phyloP scores from a whole-genome alignment of 2,888 invertebrate genomes.

The Zhengitettix transpicula region DNA sequence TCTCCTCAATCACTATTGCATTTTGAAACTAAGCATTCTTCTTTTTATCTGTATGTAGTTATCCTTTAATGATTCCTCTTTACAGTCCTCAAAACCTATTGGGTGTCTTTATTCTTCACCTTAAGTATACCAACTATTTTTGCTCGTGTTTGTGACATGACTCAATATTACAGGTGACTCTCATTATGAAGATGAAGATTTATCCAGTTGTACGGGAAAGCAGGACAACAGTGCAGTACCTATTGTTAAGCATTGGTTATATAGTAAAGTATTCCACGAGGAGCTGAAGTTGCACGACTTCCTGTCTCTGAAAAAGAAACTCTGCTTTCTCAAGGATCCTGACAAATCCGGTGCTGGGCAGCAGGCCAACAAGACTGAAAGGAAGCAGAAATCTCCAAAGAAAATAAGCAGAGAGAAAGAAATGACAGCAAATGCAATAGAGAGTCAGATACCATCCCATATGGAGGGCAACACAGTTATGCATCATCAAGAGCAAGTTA shows the following conservation, averaged over 20 bases:
- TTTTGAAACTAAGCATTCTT: too few species aligned
- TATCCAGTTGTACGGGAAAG: not conserved
- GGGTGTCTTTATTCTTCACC: too few species aligned
- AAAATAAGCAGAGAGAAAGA: slow-evolving; percentile 7
- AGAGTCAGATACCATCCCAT: not conserved
- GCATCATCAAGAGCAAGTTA: not conserved
- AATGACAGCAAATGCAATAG: not conserved
- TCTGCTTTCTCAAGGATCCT: slow-evolving; percentile 5
- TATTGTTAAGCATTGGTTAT: slow-evolving; percentile 35
- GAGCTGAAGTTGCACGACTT: slow-evolving; percentile 9
- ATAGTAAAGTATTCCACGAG: slow-evolving; percentile 38
- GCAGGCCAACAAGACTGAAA: slow-evolving; percentile 4
- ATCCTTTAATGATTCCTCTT: too few species aligned
- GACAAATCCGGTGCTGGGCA: slow-evolving; percentile 1
- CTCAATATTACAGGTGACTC: not conserved
- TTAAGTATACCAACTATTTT: too few species aligned
- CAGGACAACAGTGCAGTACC: slow-evolving; percentile 5
- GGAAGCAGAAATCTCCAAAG: slow-evolving; percentile 10
- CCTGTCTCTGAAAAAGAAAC: slow-evolving; percentile 6
- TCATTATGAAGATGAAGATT: too few species aligned
- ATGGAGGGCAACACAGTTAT: not conserved
- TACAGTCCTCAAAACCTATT: too few species aligned
- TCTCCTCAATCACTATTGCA: too few species aligned
- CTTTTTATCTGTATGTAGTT: too few species aligned
- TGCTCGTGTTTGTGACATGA: not conserved